Evolutionary conservation across 2,888 invertebrate genomes (phyloP), one percentile per base, ranked within the genome.

Genomic region (Xiphydria camelus): DNA sequence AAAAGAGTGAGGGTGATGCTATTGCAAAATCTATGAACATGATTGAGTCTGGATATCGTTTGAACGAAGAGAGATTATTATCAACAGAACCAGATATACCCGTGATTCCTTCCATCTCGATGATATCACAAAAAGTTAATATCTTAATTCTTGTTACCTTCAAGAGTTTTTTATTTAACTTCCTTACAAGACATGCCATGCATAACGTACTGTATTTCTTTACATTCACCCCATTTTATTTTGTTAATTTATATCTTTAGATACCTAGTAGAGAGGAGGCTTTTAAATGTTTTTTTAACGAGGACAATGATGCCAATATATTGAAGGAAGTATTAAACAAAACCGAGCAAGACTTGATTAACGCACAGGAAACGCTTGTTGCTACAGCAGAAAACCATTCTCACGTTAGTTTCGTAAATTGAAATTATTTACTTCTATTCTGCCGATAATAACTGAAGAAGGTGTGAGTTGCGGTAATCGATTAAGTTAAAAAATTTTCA

Each of bases 21-120:
- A n/a, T 41, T n/a, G n/a, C n/a, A 9, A 41, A 14, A 41, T 15
- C 23, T 18, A 35, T 41, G 18, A 35, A 35, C 14, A 25, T 41
- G 2, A 17, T 7, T 4, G 23, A 10, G 14, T 19, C 22, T 12
- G 18, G 32, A 18, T 14, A 35, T 3, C 22, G 14, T 4, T 18
- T 9, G 2, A 17, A 5, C 18, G 29, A n/a, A n/a, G n/a, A n/a
- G n/a, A n/a, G n/a, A n/a, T n/a, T n/a, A n/a, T n/a, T n/a, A n/a
- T n/a, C n/a, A n/a, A n/a, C n/a, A n/a, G n/a, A n/a, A n/a, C n/a
- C n/a, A n/a, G n/a, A n/a, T n/a, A n/a, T n/a, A n/a, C n/a, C n/a
- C n/a, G n/a, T n/a, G n/a, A n/a, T n/a, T n/a, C n/a, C n/a, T n/a
- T n/a, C n/a, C n/a, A n/a, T n/a, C n/a, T n/a, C n/a, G n/a, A n/a